phyloP scores from a whole-genome alignment of 1,140 invertebrate genomes.

The Apolygus lucorum region DNA sequence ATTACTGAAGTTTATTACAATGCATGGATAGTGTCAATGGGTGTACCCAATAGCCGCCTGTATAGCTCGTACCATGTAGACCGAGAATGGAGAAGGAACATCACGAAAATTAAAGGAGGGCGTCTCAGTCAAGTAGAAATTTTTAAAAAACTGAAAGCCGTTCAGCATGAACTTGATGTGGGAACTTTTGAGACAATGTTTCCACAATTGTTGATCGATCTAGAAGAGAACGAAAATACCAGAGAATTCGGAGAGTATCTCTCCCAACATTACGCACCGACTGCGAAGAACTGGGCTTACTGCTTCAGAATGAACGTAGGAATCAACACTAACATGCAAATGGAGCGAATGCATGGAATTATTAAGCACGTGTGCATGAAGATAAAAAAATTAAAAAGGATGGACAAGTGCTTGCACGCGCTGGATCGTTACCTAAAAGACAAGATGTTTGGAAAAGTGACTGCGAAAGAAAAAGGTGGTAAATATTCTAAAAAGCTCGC shows the following conservation, averaged over 20 bases:
- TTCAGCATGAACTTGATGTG: too few species aligned
- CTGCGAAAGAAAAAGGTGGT: background rate
- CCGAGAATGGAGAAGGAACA: conserved; percentile 16
- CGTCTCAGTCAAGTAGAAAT: too few species aligned
- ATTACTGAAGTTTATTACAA: too few species aligned
- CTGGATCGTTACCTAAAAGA: background rate
- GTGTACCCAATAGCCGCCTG: background rate
- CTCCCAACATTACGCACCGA: background rate
- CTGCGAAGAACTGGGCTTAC: background rate
- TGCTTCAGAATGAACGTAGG: background rate
- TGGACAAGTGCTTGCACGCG: conserved; percentile 1
- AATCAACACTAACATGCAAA: background rate
- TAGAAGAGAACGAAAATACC: too few species aligned
- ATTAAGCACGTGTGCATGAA: background rate
- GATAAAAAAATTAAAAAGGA: background rate
- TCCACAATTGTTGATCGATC: too few species aligned
- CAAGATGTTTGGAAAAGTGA: background rate
- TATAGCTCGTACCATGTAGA: conserved; percentile 23
- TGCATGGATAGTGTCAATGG: conserved; percentile 24
- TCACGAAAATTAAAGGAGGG: too few species aligned
- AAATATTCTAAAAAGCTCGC: background rate
- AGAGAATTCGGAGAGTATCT: background rate
- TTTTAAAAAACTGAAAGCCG: too few species aligned
- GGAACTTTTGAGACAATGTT: too few species aligned
- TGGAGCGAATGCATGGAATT: conserved; percentile 6